These are phyloP conservation scores for Thumatha senex DNA, from an alignment of 2,888 invertebrate species.

Conservation along the genomic window DNA sequence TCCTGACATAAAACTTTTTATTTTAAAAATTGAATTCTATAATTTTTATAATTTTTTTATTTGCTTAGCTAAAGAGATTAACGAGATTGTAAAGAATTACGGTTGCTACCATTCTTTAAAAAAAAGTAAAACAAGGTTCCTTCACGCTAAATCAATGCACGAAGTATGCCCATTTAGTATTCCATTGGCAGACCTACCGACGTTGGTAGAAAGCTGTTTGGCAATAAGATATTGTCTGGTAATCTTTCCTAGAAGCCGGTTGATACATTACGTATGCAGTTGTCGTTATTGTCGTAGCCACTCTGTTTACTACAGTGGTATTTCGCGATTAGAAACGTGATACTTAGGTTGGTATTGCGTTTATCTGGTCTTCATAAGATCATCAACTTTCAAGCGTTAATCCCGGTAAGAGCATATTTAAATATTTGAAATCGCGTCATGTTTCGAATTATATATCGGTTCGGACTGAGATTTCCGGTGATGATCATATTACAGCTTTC, in stretches of 20 bases:
- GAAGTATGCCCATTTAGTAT: slow-evolving; percentile 60
- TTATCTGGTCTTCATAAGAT: background rate
- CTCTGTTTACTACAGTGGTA: slow-evolving; percentile 25
- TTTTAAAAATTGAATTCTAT: too few relatives aligned
- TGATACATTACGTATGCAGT: slow-evolving; percentile 65
- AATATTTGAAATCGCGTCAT: background rate
- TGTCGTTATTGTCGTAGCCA: slow-evolving; percentile 61
- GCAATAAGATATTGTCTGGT: slow-evolving; percentile 78
- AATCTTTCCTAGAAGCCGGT: slow-evolving; percentile 78
- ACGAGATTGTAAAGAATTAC: too few relatives aligned
- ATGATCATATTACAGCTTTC: too few relatives aligned
- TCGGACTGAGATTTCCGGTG: too few relatives aligned
- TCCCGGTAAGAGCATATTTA: background rate
- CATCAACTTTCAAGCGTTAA: too few relatives aligned
- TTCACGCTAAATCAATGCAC: slow-evolving; percentile 44
- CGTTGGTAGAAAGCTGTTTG: slow-evolving; percentile 81
- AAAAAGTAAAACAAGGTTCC: background rate
- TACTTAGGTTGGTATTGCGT: slow-evolving; percentile 6
- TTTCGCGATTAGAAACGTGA: slow-evolving; percentile 28
- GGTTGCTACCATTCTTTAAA: too few relatives aligned
- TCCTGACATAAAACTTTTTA: too few relatives aligned
- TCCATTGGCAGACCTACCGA: slow-evolving; percentile 54
- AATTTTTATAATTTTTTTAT: too few relatives aligned
- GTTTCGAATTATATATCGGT: too few relatives aligned
- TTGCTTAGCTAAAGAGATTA: too few relatives aligned